These are phyloP conservation scores for Dryocosmus kuriphilus DNA, from an alignment of 2,888 invertebrate species.

Conservation along the genomic window DNA sequence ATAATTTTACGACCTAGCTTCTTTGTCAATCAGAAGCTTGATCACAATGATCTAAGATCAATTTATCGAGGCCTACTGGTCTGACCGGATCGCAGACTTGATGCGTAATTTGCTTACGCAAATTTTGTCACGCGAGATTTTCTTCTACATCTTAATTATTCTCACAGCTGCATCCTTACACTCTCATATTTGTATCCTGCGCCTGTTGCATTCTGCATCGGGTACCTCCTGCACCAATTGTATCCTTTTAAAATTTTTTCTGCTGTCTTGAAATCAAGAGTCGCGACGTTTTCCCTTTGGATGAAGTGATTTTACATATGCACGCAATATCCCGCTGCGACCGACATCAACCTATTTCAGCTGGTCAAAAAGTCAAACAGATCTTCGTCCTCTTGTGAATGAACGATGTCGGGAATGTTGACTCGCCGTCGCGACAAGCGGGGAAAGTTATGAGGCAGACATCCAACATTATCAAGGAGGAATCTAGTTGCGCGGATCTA, in stretches of 20 bases:
- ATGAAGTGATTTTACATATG: background rate
- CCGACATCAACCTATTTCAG: conserved; percentile 21
- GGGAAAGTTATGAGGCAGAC: conserved; percentile 67
- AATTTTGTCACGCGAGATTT: conserved; percentile 19
- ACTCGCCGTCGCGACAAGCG: conserved; percentile 55
- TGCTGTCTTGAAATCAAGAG: background rate
- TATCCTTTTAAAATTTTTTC: background rate
- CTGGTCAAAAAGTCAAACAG: conserved; percentile 13
- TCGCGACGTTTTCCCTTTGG: background rate
- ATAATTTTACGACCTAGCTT: background rate
- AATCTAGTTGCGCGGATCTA: conserved; percentile 65
- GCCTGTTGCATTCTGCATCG: too few relatives aligned
- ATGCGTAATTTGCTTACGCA: conserved; percentile 25
- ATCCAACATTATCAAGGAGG: conserved; percentile 66
- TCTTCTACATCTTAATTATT: background rate
- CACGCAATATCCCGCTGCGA: conserved; percentile 11
- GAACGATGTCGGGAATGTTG: conserved; percentile 56
- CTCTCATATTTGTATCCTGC: too few relatives aligned
- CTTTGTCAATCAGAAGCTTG: background rate
- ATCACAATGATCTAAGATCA: conserved; percentile 12
- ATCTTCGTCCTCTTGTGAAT: conserved; percentile 45
- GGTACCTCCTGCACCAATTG: too few relatives aligned
- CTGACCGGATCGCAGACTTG: background rate
- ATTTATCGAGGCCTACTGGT: background rate
- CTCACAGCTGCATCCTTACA: background rate